phyloP scores from a whole-genome alignment of 2,888 invertebrate genomes.

The Lasioglossum morio region DNA sequence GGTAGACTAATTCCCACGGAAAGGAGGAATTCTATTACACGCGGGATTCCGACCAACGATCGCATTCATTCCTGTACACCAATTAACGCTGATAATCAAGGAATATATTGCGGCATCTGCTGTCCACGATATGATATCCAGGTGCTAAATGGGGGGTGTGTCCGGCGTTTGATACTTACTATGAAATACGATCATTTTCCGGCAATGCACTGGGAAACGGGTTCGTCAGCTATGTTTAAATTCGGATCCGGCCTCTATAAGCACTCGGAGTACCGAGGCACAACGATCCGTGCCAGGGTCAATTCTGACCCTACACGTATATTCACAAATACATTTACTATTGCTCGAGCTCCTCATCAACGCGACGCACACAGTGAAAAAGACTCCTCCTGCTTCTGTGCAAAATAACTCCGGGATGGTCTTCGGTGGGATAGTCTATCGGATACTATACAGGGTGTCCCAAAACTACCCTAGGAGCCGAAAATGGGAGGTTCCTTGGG shows the following conservation, averaged over 20 bases:
- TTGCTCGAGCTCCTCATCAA: too few relatives aligned
- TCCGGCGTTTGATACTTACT: constrained; percentile 57
- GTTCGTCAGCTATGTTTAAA: not conserved
- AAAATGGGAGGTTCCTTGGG: too few relatives aligned
- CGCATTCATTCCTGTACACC: constrained; percentile 46
- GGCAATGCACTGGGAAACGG: constrained; percentile 39
- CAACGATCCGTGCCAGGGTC: too few relatives aligned
- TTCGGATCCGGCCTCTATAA: not conserved
- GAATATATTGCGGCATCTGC: constrained; percentile 70
- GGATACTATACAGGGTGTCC: too few relatives aligned
- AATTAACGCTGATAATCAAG: constrained; percentile 67
- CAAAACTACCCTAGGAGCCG: too few relatives aligned
- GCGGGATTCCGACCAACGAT: constrained; percentile 4
- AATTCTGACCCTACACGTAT: too few relatives aligned
- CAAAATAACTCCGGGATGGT: too few relatives aligned
- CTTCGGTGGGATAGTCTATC: not conserved
- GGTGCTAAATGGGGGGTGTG: constrained; percentile 73
- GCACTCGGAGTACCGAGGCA: too few relatives aligned
- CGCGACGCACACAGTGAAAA: too few relatives aligned
- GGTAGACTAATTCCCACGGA: constrained; percentile 50
- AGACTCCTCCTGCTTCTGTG: too few relatives aligned
- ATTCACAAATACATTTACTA: too few relatives aligned
- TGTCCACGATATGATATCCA: constrained; percentile 63
- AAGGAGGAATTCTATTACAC: constrained; percentile 18
- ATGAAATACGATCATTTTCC: constrained; percentile 66